Base-by-base conservation (phyloP, 2,888 invertebrate genomes). In the Sinopyrophorus schimmeli region DNA sequence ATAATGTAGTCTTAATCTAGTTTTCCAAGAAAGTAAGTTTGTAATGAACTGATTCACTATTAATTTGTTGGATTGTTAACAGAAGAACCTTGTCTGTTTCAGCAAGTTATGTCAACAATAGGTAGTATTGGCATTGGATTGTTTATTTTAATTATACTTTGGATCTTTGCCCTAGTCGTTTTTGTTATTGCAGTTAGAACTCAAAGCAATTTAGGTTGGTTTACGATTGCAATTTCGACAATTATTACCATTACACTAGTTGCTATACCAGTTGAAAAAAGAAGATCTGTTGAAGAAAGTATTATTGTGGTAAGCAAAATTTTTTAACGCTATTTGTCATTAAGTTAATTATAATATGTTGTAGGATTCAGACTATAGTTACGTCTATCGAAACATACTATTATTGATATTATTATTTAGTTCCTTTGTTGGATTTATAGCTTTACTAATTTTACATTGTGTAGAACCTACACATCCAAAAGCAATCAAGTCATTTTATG, bases 171-270 rank as follows among this genome's bases (percentile, higher is more conserved):
- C 18, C 71, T 82, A 23, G 65, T 84, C 60, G 66, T 84, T 59
- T 85, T 84, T 61, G 79, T 84, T 63, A 72, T 85, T 38, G 81
- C 85, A 1, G 72, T 84, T 28, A 80, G 82, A 62, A 81, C 83
- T 24, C 82, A 83, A 55, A 84, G 80, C 69, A 80, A 76, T 64
- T 71, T 86, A 51, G 86, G 85, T 40, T 80, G 81, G 68, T 71
- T 83, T 55, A 77, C 80, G 30, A 63, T 87, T 43, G 66, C 75
- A 30, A 62, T 79, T 55, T 78, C 83, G 16, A 67, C 77, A 24
- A 30, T 79, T 54, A 61, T 84, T 47, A 84, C 86, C 17, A 63
- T 82, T 27, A 65, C 83, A 56, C 70, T 86, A 52, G 63, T 84
- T 48, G 68, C 76, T 44, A 76, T 87, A 70, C 86, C 87, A 62